A percentile compares a stretch with the other conserved stretches of the same genome.
phyloP scores from a whole-genome alignment of 2,888 invertebrate genomes.

The Tryphoninae sp. region DNA sequence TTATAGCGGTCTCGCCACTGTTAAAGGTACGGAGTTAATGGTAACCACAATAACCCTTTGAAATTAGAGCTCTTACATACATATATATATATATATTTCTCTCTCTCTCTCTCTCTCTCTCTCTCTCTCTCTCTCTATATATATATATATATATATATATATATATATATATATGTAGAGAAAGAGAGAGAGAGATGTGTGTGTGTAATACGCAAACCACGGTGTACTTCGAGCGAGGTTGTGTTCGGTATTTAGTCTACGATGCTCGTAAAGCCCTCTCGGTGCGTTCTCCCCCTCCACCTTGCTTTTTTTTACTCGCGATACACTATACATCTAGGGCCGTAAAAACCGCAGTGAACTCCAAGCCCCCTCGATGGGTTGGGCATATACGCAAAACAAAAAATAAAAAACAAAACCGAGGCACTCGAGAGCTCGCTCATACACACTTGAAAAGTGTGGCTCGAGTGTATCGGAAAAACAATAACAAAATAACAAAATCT shows the following conservation, averaged over 20 bases:
- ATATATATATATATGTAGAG: too few species aligned
- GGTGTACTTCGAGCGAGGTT: conserved; percentile 10
- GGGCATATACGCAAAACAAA: neutral
- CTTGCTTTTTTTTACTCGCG: conserved; percentile 20
- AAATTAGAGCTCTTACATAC: conserved; percentile 35
- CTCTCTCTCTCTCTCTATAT: too few species aligned
- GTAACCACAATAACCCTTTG: conserved; percentile 41
- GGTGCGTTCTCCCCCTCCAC: conserved; percentile 13
- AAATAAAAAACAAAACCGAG: neutral
- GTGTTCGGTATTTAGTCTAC: conserved; percentile 64
- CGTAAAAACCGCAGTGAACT: conserved; percentile 30
- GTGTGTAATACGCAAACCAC: neutral
- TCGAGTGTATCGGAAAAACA: conserved; percentile 25
- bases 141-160: neutral
- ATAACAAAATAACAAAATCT: conserved; percentile 21
- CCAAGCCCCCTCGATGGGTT: conserved; percentile 10
- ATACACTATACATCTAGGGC: conserved; percentile 26
- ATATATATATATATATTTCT: too few species aligned
- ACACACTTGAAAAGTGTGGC: conserved; percentile 7
- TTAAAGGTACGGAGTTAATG: conserved; percentile 40
- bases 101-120: too few species aligned
- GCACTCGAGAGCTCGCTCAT: conserved; percentile 6
- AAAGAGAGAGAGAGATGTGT: neutral
- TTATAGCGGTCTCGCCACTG: conserved; percentile 29
- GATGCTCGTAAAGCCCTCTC: conserved; percentile 59